Evolutionary conservation across 2,888 invertebrate species (phyloP).

Genomic region (Cerastoderma edule): DNA sequence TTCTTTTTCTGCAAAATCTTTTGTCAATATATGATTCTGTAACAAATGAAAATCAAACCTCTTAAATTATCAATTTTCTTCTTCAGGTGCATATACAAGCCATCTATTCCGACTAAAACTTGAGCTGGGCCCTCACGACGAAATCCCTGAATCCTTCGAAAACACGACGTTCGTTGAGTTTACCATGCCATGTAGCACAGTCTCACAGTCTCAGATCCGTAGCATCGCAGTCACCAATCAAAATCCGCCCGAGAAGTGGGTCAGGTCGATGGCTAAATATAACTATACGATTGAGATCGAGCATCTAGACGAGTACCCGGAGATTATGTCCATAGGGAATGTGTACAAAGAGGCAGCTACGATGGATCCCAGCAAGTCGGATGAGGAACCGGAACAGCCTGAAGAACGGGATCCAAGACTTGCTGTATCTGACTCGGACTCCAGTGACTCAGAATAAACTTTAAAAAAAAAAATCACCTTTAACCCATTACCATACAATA

Average conservation of each 20-base stretch:
- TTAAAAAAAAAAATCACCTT: too few relatives aligned
- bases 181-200: slow-evolving; percentile 95
- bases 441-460: slow-evolving; percentile 51
- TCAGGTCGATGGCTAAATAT: slow-evolving; percentile 97
- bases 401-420: slow-evolving; percentile 44
- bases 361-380: slow-evolving; percentile 5
- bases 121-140: slow-evolving; percentile 98
- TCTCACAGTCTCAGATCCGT: slow-evolving; percentile 96
- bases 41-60: too few relatives aligned
- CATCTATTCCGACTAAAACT: slow-evolving; percentile 97
- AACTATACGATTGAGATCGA: slow-evolving; percentile 84
- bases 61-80: too few relatives aligned
- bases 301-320: slow-evolving; percentile 64
- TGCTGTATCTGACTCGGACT: slow-evolving; percentile 55
- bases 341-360: slow-evolving; percentile 53
- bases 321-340: slow-evolving; percentile 50
- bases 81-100: slow-evolving; percentile 97
- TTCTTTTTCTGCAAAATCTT: too few relatives aligned
- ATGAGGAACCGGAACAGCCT: slow-evolving; percentile 32
- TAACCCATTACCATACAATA: too few relatives aligned
- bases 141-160: slow-evolving; percentile 96
- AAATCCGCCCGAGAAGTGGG: slow-evolving; percentile 98
- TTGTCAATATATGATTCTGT: too few relatives aligned
- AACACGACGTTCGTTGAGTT: slow-evolving; percentile 96
- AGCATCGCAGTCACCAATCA: slow-evolving; percentile 87